A percentile compares a stretch with the other conserved stretches of the same genome.
Conservation (phyloP, 1,140 invertebrate species). For the Eueides isabella region DNA sequence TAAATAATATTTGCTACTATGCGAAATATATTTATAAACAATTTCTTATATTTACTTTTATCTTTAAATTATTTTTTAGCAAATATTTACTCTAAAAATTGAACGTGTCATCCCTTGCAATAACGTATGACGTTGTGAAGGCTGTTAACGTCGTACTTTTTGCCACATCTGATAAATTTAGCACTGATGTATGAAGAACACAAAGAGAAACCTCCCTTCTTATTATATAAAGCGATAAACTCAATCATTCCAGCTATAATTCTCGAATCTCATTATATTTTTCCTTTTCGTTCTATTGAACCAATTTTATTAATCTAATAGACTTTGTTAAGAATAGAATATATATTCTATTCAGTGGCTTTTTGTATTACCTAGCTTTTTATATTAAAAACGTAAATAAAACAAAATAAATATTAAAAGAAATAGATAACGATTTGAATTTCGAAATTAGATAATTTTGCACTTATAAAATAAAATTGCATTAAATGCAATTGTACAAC, state of each 20-base stretch:
- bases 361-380: not conserved
- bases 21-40: not conserved
- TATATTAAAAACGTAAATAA: not conserved
- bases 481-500: too few relatives aligned
- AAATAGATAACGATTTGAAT: not conserved
- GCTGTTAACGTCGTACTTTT: conserved; percentile 59
- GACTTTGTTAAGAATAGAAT: not conserved
- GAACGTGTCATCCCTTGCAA: conserved; percentile 34
- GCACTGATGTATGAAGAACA: conserved; percentile 59
- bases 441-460: too few relatives aligned
- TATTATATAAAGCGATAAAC: conserved; percentile 49
- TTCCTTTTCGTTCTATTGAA: conserved; percentile 39
- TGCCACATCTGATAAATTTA: conserved; percentile 65
- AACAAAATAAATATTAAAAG: not conserved
- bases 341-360: not conserved
- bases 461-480: too few relatives aligned
- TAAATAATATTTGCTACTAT: not conserved
- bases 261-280: conserved; percentile 40
- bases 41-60: not conserved
- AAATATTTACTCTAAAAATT: not conserved
- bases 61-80: not conserved
- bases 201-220: conserved; percentile 58
- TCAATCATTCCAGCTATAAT: conserved; percentile 38
- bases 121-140: conserved; percentile 44
- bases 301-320: conserved; percentile 38